A percentile compares a stretch with the other conserved stretches of the same genome.
Evolutionary conservation across 2,113 vertebrate genomes (phyloP).

Genomic region (Rhegmatorhina hoffmannsi): DNA sequence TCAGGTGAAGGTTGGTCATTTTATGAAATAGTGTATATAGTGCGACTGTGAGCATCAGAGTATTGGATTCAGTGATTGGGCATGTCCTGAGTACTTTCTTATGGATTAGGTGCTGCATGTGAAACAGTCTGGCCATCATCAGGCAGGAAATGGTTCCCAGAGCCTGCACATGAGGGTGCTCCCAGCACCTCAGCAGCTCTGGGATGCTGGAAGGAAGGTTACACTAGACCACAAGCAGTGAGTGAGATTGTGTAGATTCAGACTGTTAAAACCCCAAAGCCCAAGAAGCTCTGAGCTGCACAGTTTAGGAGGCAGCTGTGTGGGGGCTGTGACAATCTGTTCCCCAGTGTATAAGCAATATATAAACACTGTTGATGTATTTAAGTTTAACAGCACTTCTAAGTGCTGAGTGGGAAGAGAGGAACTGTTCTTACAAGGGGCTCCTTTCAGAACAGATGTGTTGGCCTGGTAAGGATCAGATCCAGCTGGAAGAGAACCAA

Average conservation of each 20-base stretch:
- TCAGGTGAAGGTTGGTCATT: slow-evolving; percentile 12
- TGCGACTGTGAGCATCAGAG: not conserved
- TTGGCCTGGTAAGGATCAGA: not conserved
- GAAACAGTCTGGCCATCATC: not conserved
- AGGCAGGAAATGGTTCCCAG: accelerated
- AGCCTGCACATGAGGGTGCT: not conserved
- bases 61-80: not conserved
- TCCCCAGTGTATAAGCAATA: not conserved
- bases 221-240: accelerated
- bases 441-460: slow-evolving; percentile 54
- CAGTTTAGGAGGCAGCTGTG: slow-evolving; percentile 43
- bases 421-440: not conserved
- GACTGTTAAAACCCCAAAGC: not conserved
- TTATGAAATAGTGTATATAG: not conserved
- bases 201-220: not conserved
- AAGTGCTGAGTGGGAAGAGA: not conserved
- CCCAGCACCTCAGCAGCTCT: accelerated
- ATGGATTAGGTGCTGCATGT: not conserved
- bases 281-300: not conserved
- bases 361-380: slow-evolving; percentile 29
- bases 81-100: not conserved
- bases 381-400: slow-evolving; percentile 24
- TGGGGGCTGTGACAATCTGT: slow-evolving; percentile 55
- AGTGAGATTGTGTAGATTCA: not conserved
- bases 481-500: slow-evolving; percentile 48